These are phyloP conservation scores for Amazona vittata DNA, from an alignment of 2,113 vertebrate genomes.

Conservation along the genomic window DNA sequence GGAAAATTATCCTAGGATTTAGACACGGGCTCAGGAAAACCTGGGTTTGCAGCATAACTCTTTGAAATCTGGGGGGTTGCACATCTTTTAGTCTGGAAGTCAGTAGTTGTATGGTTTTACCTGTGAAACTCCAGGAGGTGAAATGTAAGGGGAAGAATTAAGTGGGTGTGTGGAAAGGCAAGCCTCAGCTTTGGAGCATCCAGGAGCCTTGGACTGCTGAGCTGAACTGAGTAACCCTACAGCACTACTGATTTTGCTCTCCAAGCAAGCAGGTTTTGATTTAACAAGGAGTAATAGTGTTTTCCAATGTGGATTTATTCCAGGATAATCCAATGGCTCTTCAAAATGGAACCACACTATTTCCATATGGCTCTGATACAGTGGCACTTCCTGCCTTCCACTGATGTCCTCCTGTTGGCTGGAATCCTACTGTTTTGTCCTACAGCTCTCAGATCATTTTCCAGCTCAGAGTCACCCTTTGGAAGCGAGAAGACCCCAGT, in stretches of 20 bases:
- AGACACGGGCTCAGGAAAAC: background rate
- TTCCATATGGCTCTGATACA: background rate
- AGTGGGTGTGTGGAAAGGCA: background rate
- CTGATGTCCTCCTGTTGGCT: background rate
- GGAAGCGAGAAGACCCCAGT: background rate
- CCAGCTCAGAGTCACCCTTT: background rate
- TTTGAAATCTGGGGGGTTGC: background rate
- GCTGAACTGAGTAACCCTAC: background rate
- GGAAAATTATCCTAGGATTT: background rate
- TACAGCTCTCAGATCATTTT: rapidly evolving
- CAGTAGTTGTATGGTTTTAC: background rate
- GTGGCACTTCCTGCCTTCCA: background rate
- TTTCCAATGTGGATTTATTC: background rate
- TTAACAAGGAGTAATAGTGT: background rate
- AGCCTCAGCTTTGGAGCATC: background rate
- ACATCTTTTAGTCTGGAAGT: background rate
- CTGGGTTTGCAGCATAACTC: background rate
- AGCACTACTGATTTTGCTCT: background rate
- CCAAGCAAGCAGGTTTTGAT: background rate
- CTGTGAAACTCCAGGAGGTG: background rate
- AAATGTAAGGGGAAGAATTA: background rate
- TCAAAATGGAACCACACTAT: background rate
- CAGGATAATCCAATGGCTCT: background rate
- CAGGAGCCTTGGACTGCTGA: background rate
- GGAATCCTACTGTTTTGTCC: background rate